Evolutionary conservation across 2,888 invertebrate species (phyloP), one percentile per base, ranked within the genome.

Genomic region (Leucophora obtusa): DNA sequence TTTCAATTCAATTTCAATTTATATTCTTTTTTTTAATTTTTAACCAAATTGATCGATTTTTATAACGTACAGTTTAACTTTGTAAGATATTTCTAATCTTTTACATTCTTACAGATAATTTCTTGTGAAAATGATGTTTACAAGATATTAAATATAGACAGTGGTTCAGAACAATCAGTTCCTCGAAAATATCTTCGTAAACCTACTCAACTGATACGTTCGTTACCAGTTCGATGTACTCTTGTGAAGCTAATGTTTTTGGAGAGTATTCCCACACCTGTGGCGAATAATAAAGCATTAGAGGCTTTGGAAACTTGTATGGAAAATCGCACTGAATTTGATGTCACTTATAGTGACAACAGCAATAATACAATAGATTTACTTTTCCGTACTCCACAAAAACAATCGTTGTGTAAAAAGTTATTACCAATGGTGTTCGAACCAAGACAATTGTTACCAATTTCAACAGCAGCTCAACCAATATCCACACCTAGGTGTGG

Each of bases 341-440:
- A 79, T 7, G 63, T 84, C 0, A 80, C 83, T 24, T 82, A 78
- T 18, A 80, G 81, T 1, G 83, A 82, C 11, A 14, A 17, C 9
- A 68, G 66, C 3, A 63, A 66, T n/a, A 63, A 69, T 18, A 70
- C 76, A 1, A 83, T 83, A 0, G 85, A 85, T 60, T 65, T 85
- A 47, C 21, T 84, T 0, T 73, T 84, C 18, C 82, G 82, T 7
- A 83, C 82, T 1, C 68, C 81, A 14, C 82, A 82, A 15, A 78
- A 79, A 5, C 83, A 83, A 47, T 85, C 85, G 0, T 73, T 85
- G 10, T 85, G 85, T 50, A 85, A 85, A 58, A 81, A 84, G 43
- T 43, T 85, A 2, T 60, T 85, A 15, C 84, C 85, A 6, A 74
- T 85, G 79, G 74, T 85, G 0, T 85, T 84, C 51, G 85, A 85